Evolutionary conservation across 2,113 vertebrate species (phyloP), one percentile per base, ranked within the genome.

Genomic region (Leucopsar rothschildi): DNA sequence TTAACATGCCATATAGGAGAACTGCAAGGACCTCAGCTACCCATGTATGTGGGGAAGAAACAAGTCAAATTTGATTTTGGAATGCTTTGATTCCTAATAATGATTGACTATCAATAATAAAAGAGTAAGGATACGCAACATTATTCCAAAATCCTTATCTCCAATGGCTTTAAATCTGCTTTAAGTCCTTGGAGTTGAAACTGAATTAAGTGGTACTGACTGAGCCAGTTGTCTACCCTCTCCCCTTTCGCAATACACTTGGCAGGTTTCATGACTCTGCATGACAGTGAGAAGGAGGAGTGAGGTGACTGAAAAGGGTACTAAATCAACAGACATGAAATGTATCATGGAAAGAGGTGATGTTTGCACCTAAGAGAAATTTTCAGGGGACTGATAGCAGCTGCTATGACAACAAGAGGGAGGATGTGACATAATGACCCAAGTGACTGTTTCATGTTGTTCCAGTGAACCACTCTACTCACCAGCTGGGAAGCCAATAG

Each of bases 331-430:
- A 84, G 39, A 60, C 60, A 77, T 25, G 7, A 82, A 75, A 68
- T 2, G 0, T 4, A 47, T 39, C 33, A 3, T 70, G 78, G 84
- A 92, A 92, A 94, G 78, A 83, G 91, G 89, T 33, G 4, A 63
- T 56, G 49, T 50, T 59, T 83, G 66, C 86, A 63, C 95, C 71
- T 23, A 47, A 71, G 93, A 90, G 90, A 97, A 66, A 55, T 77
- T 82, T 89, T 80, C 92, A 84, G 69, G 86, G 64, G 78, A 94
- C 75, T 97, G 96, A 97, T 96, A 97, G 94, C 75, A 95, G 95
- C 97, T 98, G 92, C 98, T 94, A 97, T 98, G 98, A 97, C 89
- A 98, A 98, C 97, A 91, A 97, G 82, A 71, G 47, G 68, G 92
- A 95, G 94, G 94, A 97, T 96, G 76, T 94, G 95, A 98, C 88